Evolutionary conservation across 2,797 vertebrate species (phyloP).

Genomic region (Dryobates pubescens): DNA sequence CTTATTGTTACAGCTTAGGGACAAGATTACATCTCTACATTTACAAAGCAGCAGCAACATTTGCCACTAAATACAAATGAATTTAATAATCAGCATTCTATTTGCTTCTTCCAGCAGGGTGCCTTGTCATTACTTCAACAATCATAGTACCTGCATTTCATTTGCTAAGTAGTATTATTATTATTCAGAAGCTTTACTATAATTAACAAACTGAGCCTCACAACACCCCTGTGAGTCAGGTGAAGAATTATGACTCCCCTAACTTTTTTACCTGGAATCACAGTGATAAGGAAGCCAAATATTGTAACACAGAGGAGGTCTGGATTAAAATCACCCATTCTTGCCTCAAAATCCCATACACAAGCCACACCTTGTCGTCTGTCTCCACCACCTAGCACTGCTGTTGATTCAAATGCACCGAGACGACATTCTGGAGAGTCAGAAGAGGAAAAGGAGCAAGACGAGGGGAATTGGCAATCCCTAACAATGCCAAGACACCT

Average conservation of each 20-base stretch:
- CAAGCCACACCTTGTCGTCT: not conserved
- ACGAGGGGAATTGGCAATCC: not conserved
- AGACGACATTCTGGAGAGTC: not conserved
- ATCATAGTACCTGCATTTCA: conserved; percentile 59
- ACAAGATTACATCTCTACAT: conserved; percentile 63
- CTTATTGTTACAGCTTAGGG: conserved; percentile 48
- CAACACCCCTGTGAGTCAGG: conserved; percentile 46
- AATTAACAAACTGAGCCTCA: conserved; percentile 67
- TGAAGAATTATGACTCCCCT: conserved; percentile 10
- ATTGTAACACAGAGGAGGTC: not conserved
- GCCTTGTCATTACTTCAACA: conserved; percentile 65
- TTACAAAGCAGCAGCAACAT: conserved; percentile 45
- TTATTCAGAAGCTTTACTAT: conserved; percentile 67
- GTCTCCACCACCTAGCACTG: not conserved
- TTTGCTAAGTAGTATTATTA: conserved; percentile 68
- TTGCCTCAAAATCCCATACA: not conserved
- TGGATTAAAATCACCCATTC: not conserved
- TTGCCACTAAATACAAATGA: conserved; percentile 68
- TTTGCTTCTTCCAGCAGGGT: conserved; percentile 65
- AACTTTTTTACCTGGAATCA: conserved; percentile 1
- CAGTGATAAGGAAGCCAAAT: not conserved
- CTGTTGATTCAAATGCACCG: not conserved
- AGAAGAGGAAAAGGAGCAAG: not conserved
- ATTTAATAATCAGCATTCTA: conserved; percentile 70
- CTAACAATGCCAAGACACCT: not conserved